Evolutionary conservation across 2,888 invertebrate genomes (phyloP), one percentile per base, ranked within the genome.

Genomic region (Nymphalis c-album): DNA sequence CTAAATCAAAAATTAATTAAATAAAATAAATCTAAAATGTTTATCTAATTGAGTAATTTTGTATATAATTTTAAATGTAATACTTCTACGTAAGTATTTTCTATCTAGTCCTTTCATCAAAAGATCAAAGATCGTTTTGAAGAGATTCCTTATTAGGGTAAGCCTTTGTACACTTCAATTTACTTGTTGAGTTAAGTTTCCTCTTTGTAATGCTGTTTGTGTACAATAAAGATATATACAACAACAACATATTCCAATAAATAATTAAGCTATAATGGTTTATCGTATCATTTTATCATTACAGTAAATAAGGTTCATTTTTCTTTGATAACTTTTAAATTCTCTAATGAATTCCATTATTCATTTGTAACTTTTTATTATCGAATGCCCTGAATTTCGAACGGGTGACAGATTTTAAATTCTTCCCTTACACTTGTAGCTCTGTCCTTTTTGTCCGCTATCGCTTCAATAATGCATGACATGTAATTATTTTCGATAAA

Each of bases 381-480:
- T 74, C 80, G 84, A 87, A 88, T 86, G 87, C 85, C 85, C 85
- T 81, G 88, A 88, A 90, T 91, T 86, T 87, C 80, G 83, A 88
- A 83, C 83, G 82, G 87, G 90, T 91, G 92, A 91, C 90, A 91
- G 88, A 91, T 89, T 91, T 90, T 86, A 88, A 91, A 91, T 91
- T 91, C 88, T 89, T 89, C 83, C 79, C 87, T 91, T 91, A 91
- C 91, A 91, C 91, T 91, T 91, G 90, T 84, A 50, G 60, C 79
- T 77, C 76, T 78, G 77, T 71, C 75, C 80, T 83, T 88, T 86
- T 85, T 88, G 82, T 73, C 63, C 61, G 73, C 82, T 79, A 85
- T 86, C 85, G 85, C 83, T 88, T 91, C 80, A 87, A 91, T 91
- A 90, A 91, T 90, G 86, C 88, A 90, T 90, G 86, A 87, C 78